These are phyloP conservation scores for Hydropotes inermis DNA, from an alignment of 2,113 vertebrate species.

Conservation along the genomic window DNA sequence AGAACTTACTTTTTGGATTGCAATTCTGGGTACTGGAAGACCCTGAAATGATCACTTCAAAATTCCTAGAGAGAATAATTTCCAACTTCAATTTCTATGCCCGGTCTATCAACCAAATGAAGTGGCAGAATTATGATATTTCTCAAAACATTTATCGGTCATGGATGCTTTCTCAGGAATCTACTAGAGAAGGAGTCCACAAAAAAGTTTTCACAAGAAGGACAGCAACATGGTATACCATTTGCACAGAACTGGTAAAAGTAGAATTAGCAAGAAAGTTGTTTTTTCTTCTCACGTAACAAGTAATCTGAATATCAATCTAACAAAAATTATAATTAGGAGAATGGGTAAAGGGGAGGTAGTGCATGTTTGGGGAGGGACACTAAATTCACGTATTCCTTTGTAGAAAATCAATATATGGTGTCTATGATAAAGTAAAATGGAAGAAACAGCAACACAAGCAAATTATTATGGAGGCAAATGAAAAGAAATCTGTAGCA, in stretches of 20 bases:
- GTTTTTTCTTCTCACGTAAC: neutral
- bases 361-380: neutral
- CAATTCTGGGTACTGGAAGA: neutral
- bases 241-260: neutral
- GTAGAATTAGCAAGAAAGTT: neutral
- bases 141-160: slow-evolving; percentile 17
- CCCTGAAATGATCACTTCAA: neutral
- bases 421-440: neutral
- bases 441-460: neutral
- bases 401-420: neutral
- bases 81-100: neutral
- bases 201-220: neutral
- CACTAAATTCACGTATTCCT: neutral
- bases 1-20: neutral
- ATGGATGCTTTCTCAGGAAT: neutral
- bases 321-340: neutral
- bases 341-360: neutral
- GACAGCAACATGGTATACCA: neutral
- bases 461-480: neutral
- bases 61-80: neutral
- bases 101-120: neutral
- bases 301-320: neutral
- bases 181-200: neutral
- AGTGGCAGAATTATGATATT: neutral
- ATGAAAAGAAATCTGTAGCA: neutral